These are phyloP conservation scores for Rhyacophila brunnea DNA, from an alignment of 1,140 invertebrate species.

Conservation along the genomic window DNA sequence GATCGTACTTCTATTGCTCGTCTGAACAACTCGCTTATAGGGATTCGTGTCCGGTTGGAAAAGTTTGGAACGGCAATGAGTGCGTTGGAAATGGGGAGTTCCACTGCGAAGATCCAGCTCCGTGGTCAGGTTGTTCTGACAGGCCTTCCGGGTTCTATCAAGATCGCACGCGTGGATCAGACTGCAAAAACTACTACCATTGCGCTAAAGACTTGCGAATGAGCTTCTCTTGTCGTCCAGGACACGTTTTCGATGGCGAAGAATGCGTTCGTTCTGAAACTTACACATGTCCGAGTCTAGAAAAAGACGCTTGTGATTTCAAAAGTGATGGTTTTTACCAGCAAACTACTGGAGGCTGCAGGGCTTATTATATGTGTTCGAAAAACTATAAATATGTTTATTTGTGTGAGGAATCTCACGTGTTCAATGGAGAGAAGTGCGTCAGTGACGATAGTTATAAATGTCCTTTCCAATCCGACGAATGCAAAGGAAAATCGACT, in stretches of 20 bases:
- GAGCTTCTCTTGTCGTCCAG: constrained; percentile 45
- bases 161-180: constrained; percentile 43
- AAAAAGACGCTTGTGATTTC: constrained; percentile 51
- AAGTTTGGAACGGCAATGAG: constrained; percentile 45
- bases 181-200: constrained; percentile 54
- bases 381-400: constrained; percentile 56
- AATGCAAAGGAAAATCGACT: constrained; percentile 51
- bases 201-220: constrained; percentile 48
- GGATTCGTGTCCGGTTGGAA: constrained; percentile 40
- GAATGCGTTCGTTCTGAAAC: constrained; percentile 42
- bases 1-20: constrained; percentile 45
- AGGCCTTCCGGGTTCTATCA: constrained; percentile 52
- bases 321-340: constrained; percentile 58
- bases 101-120: constrained; percentile 46
- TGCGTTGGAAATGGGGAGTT: constrained; percentile 42
- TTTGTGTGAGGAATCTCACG: constrained; percentile 50
- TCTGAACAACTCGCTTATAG: constrained; percentile 43
- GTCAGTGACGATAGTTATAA: constrained; percentile 43
- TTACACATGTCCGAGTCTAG: constrained; percentile 50
- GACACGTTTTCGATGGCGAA: constrained; percentile 53
- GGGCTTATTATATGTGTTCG: constrained; percentile 59
- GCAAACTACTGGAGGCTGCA: constrained; percentile 55
- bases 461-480: constrained; percentile 49
- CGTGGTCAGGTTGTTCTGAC: constrained; percentile 45
- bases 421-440: constrained; percentile 58